A percentile compares a stretch with the other conserved stretches of the same genome.
Conservation (phyloP, 2,797 vertebrate species). For the Alexandromys oeconomus region DNA sequence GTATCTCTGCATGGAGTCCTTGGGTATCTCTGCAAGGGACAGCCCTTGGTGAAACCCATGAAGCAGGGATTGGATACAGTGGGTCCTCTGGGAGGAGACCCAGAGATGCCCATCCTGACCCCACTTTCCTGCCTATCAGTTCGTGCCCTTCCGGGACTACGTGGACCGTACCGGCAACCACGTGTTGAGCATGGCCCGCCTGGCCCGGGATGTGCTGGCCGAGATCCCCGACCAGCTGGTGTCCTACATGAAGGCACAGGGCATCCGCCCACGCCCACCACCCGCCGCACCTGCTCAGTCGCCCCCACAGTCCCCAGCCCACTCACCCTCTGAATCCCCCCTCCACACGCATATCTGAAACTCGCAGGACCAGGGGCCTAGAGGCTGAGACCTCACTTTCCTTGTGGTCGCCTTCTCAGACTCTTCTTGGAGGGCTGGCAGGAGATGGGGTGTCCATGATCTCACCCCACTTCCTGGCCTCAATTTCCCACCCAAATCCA, state of each 20-base stretch:
- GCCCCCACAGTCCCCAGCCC: constrained; percentile 87
- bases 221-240: constrained; percentile 99
- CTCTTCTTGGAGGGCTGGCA: not conserved
- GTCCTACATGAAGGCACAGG: constrained; percentile 97
- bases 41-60: not conserved
- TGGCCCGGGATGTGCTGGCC: constrained; percentile 97
- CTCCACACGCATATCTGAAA: constrained; percentile 93
- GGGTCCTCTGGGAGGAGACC: not conserved
- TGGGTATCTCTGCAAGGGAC: no score
- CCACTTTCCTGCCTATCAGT: constrained; percentile 87
- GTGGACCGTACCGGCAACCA: constrained; percentile 95
- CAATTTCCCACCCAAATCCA: not conserved
- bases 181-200: constrained; percentile 96
- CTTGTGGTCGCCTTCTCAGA: accelerated
- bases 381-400: not conserved
- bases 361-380: not conserved
- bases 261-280: constrained; percentile 94
- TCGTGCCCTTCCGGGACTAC: constrained; percentile 97
- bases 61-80: not conserved
- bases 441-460: not conserved
- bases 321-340: constrained; percentile 89
- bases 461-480: not conserved
- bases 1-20: not conserved
- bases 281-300: constrained; percentile 91
- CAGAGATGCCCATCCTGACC: not conserved